phyloP scores from a whole-genome alignment of 2,888 invertebrate species.

The Leucophenga maculata region DNA sequence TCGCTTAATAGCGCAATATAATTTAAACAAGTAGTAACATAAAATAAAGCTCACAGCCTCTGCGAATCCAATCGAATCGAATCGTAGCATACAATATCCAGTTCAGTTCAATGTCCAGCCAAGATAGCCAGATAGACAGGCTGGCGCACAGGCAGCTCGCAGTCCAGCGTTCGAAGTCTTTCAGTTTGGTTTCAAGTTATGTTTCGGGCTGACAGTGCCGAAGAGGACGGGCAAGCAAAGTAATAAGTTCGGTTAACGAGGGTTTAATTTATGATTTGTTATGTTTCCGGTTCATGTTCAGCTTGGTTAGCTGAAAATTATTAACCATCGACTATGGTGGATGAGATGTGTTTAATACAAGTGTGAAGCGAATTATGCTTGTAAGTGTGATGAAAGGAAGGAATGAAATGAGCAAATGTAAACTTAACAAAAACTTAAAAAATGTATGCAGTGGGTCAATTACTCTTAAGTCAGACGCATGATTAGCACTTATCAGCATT shows the following conservation, averaged over 20 bases:
- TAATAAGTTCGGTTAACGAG: conserved; percentile 71
- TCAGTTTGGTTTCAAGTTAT: conserved; percentile 42
- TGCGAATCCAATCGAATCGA: not conserved
- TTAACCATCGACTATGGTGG: conserved; percentile 53
- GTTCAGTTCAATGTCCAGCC: not conserved
- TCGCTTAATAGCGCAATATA: conserved; percentile 69
- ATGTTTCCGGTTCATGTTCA: conserved; percentile 69
- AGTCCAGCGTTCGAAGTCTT: not conserved
- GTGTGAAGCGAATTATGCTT: conserved; percentile 18
- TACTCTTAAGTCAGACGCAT: too few species aligned
- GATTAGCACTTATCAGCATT: too few species aligned
- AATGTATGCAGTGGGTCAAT: too few species aligned
- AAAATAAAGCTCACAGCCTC: conserved; percentile 65
- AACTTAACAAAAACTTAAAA: too few species aligned
- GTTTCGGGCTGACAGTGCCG: conserved; percentile 25
- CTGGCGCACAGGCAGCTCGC: not conserved
- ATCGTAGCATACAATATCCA: conserved; percentile 40
- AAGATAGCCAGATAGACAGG: not conserved
- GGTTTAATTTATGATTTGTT: conserved; percentile 72
- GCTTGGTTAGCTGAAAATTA: conserved; percentile 56
- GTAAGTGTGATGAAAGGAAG: too few species aligned
- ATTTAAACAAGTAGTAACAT: conserved; percentile 67
- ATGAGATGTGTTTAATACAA: conserved; percentile 59
- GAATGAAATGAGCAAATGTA: too few species aligned
- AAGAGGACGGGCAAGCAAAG: conserved; percentile 37